These are phyloP conservation scores for Oophaga pumilio DNA, from an alignment of 2,113 vertebrate species.

Conservation along the genomic window DNA sequence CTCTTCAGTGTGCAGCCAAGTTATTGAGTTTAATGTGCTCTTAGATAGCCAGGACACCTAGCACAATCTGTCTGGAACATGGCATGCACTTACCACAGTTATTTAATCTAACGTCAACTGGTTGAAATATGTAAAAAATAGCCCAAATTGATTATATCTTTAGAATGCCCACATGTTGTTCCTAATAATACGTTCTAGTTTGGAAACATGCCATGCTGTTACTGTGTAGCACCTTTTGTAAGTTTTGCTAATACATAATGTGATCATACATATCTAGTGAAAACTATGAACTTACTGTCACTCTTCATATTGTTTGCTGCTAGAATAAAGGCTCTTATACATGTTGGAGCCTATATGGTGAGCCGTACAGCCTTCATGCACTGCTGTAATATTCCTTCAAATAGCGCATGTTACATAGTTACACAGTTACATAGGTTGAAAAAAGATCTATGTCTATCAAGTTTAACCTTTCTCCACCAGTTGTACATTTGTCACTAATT, in stretches of 20 bases:
- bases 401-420: no score
- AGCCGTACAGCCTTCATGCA: no score
- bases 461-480: no score
- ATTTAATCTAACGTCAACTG: not conserved
- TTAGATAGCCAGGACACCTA: not conserved
- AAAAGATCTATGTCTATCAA: no score
- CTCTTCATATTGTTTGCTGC: not conserved
- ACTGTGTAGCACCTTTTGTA: not conserved
- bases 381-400: no score
- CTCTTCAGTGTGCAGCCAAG: not conserved
- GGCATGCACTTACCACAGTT: not conserved
- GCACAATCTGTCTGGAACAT: not conserved
- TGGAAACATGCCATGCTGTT: not conserved
- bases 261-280: not conserved
- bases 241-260: not conserved
- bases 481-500: no score
- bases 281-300: not conserved
- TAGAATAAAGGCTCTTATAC: not conserved
- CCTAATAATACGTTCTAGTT: not conserved
- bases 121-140: not conserved
- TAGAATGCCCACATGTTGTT: not conserved
- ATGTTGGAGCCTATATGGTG: no score
- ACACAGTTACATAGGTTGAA: no score
- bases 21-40: slow-evolving; percentile 3
- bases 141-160: not conserved